Evolutionary conservation across 1,140 invertebrate species (phyloP).

Genomic region (Ylistrum balloti): DNA sequence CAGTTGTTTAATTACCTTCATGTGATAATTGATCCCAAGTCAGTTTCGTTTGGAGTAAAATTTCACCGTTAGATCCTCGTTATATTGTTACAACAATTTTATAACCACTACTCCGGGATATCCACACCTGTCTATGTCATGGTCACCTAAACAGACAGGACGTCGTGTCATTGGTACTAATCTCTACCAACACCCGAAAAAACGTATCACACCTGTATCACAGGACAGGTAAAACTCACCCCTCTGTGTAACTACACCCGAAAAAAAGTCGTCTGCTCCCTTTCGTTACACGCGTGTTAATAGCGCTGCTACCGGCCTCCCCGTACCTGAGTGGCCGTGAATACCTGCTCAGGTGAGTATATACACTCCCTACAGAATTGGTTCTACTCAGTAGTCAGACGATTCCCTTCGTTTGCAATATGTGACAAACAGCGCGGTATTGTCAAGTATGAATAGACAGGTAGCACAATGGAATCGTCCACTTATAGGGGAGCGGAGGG

Average conservation of each 20-base stretch:
- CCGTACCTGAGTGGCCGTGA: neutral
- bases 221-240: neutral
- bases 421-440: neutral
- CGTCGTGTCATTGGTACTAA: neutral
- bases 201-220: neutral
- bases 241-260: neutral
- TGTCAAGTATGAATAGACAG: neutral
- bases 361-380: neutral
- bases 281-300: neutral
- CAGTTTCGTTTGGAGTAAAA: neutral
- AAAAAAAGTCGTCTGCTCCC: neutral
- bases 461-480: constrained; percentile 25
- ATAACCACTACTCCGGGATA: neutral
- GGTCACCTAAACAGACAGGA: neutral
- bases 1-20: neutral
- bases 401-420: neutral
- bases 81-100: constrained; percentile 14
- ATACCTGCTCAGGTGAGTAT: constrained; percentile 9
- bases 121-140: neutral
- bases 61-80: neutral
- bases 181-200: neutral
- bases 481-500: neutral
- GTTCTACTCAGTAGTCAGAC: neutral
- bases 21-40: neutral
- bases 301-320: neutral